A percentile compares a stretch with the other conserved stretches of the same genome.
These are phyloP conservation scores for Abscondita cerata DNA, from an alignment of 2,888 invertebrate species.

Conservation along the genomic window DNA sequence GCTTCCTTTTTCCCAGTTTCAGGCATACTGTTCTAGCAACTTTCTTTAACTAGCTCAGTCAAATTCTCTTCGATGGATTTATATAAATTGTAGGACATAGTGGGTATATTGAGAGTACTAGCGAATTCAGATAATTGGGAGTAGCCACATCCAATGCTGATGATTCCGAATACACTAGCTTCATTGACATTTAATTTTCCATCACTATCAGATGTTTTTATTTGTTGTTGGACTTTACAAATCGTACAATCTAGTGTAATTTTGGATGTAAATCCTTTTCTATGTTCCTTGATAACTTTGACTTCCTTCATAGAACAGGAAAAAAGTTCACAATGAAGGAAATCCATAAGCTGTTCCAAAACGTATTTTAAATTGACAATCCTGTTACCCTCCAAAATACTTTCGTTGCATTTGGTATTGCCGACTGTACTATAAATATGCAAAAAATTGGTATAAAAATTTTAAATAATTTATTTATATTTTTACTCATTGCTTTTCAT, in stretches of 20 bases:
- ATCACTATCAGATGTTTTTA: too few species aligned
- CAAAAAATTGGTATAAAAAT: too few species aligned
- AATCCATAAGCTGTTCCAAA: not conserved
- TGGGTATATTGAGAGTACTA: not conserved
- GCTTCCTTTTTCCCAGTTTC: not conserved
- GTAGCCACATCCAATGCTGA: not conserved
- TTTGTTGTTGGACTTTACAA: not conserved
- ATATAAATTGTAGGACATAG: not conserved
- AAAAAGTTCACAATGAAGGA: not conserved
- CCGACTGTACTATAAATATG: too few species aligned
- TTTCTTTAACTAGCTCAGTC: not conserved
- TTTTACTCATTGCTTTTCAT: too few species aligned
- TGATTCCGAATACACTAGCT: too few species aligned
- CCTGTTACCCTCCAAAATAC: too few species aligned
- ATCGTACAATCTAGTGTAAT: not conserved
- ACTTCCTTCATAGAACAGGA: not conserved
- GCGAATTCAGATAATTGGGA: not conserved
- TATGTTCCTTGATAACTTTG: too few species aligned
- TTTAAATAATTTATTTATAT: too few species aligned
- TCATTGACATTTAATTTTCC: not conserved
- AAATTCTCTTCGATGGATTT: not conserved
- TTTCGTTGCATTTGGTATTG: too few species aligned
- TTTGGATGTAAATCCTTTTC: not conserved
- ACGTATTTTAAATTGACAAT: not conserved
- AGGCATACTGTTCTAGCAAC: not conserved